A percentile compares a stretch with the other conserved stretches of the same genome.
These are phyloP conservation scores for Montipora sp. DNA, from an alignment of 64 coral and sea anemone genomes.

Conservation along the genomic window DNA sequence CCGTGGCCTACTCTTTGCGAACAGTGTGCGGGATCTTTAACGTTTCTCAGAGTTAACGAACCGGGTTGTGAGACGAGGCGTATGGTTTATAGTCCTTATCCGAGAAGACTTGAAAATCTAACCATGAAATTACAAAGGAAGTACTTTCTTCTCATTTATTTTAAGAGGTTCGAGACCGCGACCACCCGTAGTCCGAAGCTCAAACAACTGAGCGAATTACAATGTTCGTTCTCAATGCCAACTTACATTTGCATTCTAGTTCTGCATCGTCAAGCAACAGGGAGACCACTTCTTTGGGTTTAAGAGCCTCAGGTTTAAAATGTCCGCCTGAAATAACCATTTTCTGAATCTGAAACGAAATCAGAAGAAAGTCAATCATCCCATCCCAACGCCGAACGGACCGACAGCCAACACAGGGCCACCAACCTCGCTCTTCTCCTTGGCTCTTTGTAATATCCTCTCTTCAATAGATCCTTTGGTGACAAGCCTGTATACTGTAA, in stretches of 20 bases:
- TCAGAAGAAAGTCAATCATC: not conserved
- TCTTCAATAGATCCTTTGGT: constrained; percentile 96
- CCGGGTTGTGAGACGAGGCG: too few relatives aligned
- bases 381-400: not conserved
- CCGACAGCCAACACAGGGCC: not conserved
- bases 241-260: constrained; percentile 95
- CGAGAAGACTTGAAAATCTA: too few relatives aligned
- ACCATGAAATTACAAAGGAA: too few relatives aligned
- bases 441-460: constrained; percentile 96
- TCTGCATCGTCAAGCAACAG: constrained; percentile 94
- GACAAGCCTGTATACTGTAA: constrained; percentile 94
- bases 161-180: too few relatives aligned
- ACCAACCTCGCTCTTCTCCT: constrained; percentile 95
- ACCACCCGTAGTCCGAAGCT: too few relatives aligned
- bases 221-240: not conserved
- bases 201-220: too few relatives aligned
- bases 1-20: too few relatives aligned
- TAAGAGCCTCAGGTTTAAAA: constrained; percentile 99
- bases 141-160: too few relatives aligned
- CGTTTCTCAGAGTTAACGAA: too few relatives aligned
- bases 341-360: constrained; percentile 88
- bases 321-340: constrained; percentile 99
- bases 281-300: constrained; percentile 98
- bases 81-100: too few relatives aligned
- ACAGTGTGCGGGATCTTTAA: too few relatives aligned